Evolutionary conservation across 2,113 vertebrate species (phyloP).

Genomic region (Barbus barbus): DNA sequence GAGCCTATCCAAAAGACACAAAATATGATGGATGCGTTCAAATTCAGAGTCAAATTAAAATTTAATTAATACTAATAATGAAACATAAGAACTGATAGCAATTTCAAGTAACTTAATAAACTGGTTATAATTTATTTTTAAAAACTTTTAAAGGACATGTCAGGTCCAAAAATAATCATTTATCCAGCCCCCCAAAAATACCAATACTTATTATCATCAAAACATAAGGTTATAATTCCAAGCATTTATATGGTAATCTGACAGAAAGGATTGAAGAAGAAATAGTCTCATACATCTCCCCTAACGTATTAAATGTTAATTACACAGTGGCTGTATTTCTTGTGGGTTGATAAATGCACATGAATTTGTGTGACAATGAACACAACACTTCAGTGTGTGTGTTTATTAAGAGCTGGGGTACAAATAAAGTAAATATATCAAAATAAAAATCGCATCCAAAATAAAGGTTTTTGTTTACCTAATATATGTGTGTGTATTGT

Average conservation of each 20-base stretch:
- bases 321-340: neutral
- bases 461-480: too few relatives aligned
- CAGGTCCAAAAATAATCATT: too few relatives aligned
- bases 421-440: neutral
- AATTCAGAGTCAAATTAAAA: neutral
- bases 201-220: neutral
- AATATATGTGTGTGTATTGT: too few relatives aligned
- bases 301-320: neutral
- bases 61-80: neutral
- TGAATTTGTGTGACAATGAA: neutral
- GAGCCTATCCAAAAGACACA: slow-evolving; percentile 68
- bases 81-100: neutral
- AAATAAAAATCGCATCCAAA: neutral
- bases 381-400: neutral
- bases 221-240: neutral
- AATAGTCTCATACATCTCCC: neutral
- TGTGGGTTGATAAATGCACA: neutral
- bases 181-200: too few relatives aligned
- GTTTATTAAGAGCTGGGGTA: neutral
- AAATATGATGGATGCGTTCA: neutral
- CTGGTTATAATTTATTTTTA: too few relatives aligned
- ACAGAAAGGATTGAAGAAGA: neutral
- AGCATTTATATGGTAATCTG: neutral
- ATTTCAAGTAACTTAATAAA: too few relatives aligned
- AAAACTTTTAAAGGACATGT: too few relatives aligned